Base-by-base conservation (phyloP, 2,797 vertebrate species). In the Okamejei kenojei region DNA sequence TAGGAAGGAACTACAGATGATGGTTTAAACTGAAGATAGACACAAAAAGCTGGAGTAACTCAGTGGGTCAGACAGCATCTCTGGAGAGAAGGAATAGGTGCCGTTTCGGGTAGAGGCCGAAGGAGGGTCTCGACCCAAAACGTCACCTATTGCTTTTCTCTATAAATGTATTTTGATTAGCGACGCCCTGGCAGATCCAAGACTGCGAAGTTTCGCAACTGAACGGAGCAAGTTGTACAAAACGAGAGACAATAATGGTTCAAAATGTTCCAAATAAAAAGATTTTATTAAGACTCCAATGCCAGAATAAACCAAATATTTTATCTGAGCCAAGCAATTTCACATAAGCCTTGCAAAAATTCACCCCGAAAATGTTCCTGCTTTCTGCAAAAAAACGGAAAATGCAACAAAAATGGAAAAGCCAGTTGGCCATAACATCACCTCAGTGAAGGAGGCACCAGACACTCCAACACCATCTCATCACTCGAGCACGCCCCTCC, bases 251-350 rank as follows among this genome's bases (percentile, higher is more conserved):
- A 71, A 35, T 19, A 61, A 21, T 19, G 26, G 15, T 11, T 35
- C 17, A 90, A 90, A 91, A 71, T 58, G 74, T 58, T 76, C 68
- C 38, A 92, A 76, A 74, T 91, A 38, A 35, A 35, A 91, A 76
- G 73, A 29, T 11, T 92, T 92, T 92, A 92, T 92, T 92, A 92
- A 92, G 73, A 76, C 26, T 74, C 38, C 35, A 92, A 74, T 26
- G 13, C n/a, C 58, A 38, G 90, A 92, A 73, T 54, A 74, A 92
- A 74, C 23, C 38, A 74, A 17, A 11, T 1, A 23, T 74, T 17
- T 90, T 19, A 19, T 35, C 45, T 74, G 45, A 92, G 90, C 35
- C 73, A 74, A 92, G 38, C 71, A 92, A 19, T 92, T 92, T 29
- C 45, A 38, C 90, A 92, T 11, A 92, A 74, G 38, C 90, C 23